Evolutionary conservation across 2,888 invertebrate genomes (phyloP), one percentile per base, ranked within the genome.

Genomic region (Catocala nupta): DNA sequence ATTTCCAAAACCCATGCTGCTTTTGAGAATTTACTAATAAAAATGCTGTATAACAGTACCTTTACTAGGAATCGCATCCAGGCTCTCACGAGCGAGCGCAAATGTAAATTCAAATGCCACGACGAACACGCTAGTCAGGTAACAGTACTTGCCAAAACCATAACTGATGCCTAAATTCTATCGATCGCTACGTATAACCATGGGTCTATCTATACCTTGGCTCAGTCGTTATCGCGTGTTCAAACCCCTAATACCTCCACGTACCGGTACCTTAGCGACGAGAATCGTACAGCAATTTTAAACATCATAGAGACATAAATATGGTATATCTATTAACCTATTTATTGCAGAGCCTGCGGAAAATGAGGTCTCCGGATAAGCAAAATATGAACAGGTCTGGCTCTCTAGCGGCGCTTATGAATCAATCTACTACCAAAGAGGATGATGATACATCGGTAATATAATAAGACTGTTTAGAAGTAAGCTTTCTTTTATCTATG

Each of bases 381-480:
- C 63, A 87, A 56, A 78, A 70, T 13, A 82, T 90, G 66, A 77
- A 81, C n/a, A 85, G 90, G 64, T 84, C 93, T 0, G 85, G 77
- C 65, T 93, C 93, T 0, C 75, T 93, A 43, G 90, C 90, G 10
- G 88, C 90, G 8, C 82, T 93, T 8, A 89, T 92, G 88, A 92
- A 90, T 77, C 85, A 90, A 52, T 88, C 92, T 2, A 77, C 87
- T 0, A 83, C 86, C 7, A 89, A 86, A 77, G 88, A 89, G 5
- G 87, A 89, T 54, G 89, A 88, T 0, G 89, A 90, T 34, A 85
- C 87, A 44, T 83, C 92, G 80, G 93, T 93, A 86, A 79, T 6
- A 36, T 36, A 60, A 53, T 8, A 2, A 25, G 5, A 8, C 13
- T 0, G 13, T 12, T 45, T 48, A 9, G 6, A 39, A 39, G 6